Percentiles rank a stretch among this genome's conserved stretches.
Evolutionary conservation across 2,113 vertebrate species (phyloP).

Genomic region (Notarius lentiginosus): DNA sequence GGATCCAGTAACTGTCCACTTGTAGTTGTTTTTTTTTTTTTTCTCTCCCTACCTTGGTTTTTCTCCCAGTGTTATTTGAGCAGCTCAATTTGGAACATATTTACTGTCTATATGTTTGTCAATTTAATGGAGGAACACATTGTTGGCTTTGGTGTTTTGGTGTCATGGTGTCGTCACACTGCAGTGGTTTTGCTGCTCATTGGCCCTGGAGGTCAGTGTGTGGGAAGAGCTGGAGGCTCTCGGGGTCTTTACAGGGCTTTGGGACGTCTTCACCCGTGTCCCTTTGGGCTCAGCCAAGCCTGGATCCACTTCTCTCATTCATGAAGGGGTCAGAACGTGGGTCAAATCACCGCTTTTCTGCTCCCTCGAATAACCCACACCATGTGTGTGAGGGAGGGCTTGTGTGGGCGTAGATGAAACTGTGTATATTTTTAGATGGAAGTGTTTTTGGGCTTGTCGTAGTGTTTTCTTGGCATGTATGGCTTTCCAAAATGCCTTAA

Average conservation of each 20-base stretch:
- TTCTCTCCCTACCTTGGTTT: slow-evolving; percentile 42
- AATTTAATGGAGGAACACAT: slow-evolving; percentile 73
- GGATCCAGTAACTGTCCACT: slow-evolving; percentile 72
- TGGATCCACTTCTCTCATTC: slow-evolving; percentile 75
- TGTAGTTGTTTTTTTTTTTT: slow-evolving; percentile 59
- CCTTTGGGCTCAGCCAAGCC: slow-evolving; percentile 71
- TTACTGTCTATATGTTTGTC: slow-evolving; percentile 77
- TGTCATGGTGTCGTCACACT: slow-evolving; percentile 74
- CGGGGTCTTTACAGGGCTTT: slow-evolving; percentile 68
- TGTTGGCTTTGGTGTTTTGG: slow-evolving; percentile 61
- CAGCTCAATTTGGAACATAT: slow-evolving; percentile 76
- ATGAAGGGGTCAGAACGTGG: slow-evolving; percentile 71
- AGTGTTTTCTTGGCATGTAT: slow-evolving; percentile 49
- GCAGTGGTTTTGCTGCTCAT: slow-evolving; percentile 69
- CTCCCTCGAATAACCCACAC: slow-evolving; percentile 60
- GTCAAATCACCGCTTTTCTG: slow-evolving; percentile 76
- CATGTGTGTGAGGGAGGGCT: slow-evolving; percentile 37
- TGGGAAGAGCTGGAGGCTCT: slow-evolving; percentile 74
- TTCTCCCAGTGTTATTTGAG: slow-evolving; percentile 71
- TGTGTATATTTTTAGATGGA: slow-evolving; percentile 62
- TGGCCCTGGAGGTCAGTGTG: slow-evolving; percentile 76
- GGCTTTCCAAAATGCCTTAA: slow-evolving; percentile 70
- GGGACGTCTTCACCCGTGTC: slow-evolving; percentile 66
- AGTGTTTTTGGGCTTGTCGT: slow-evolving; percentile 37
- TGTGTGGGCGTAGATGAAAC: slow-evolving; percentile 74